A percentile compares a stretch with the other conserved stretches of the same genome.
Evolutionary conservation across 2,888 invertebrate genomes (phyloP).

Genomic region (Drosophila phalerata): DNA sequence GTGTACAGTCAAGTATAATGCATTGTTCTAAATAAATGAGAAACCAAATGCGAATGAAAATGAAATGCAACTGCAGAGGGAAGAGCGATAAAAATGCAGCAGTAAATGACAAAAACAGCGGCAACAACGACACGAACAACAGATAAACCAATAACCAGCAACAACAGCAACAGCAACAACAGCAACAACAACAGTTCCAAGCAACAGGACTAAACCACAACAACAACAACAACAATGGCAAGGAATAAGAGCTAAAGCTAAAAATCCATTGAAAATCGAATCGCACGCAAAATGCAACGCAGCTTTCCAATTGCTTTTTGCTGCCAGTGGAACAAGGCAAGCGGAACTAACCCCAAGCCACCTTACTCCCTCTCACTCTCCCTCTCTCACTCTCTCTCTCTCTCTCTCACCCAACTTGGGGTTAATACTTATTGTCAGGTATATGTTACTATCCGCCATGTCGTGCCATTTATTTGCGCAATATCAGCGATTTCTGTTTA

Average conservation of each 20-base stretch:
- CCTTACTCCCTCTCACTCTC: background rate
- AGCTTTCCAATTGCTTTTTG: constrained; percentile 60
- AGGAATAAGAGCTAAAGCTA: constrained; percentile 30
- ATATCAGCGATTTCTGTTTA: constrained; percentile 57
- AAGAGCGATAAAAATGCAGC: constrained; percentile 44
- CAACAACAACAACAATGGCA: constrained; percentile 24
- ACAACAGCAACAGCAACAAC: constrained; percentile 29
- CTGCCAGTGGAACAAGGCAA: constrained; percentile 33
- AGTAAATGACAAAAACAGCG: constrained; percentile 32
- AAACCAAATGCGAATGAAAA: constrained; percentile 38
- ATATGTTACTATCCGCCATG: constrained; percentile 49
- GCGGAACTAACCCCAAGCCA: constrained; percentile 27
- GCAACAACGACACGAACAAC: constrained; percentile 46
- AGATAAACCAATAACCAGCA: constrained; percentile 69
- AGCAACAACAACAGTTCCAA: constrained; percentile 14
- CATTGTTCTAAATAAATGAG: constrained; percentile 57
- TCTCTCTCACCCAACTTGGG: constrained; percentile 27
- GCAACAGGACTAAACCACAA: constrained; percentile 22
- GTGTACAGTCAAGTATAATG: constrained; percentile 35
- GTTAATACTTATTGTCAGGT: constrained; percentile 71
- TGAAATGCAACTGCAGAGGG: constrained; percentile 58
- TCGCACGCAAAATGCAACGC: constrained; percentile 65
- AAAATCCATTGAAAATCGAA: constrained; percentile 57
- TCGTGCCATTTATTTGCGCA: constrained; percentile 62
- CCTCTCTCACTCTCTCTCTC: background rate